Evolutionary conservation across 35 echinoderm and acorn worm genomes (phyloP).

Genomic region (Ophioderma brevispina): DNA sequence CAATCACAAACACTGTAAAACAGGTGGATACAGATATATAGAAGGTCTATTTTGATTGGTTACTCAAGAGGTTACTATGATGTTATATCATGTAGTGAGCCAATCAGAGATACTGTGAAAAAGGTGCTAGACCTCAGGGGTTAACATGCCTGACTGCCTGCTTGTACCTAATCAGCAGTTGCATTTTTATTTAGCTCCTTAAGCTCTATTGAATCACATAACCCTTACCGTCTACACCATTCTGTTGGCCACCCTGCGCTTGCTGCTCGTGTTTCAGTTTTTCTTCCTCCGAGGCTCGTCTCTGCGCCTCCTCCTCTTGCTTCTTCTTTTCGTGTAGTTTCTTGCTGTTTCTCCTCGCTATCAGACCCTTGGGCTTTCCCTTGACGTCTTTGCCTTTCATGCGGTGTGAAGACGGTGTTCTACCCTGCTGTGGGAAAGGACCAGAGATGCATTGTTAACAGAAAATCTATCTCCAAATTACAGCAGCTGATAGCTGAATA

Average conservation of each 20-base stretch:
- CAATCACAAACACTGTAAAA: too few relatives aligned
- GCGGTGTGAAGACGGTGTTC: not conserved
- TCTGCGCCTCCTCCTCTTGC: constrained; percentile 64
- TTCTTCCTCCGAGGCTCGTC: constrained; percentile 66
- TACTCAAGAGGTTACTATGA: too few relatives aligned
- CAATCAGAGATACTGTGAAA: too few relatives aligned
- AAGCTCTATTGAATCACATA: too few relatives aligned
- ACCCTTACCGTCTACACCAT: not conserved
- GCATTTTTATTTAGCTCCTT: too few relatives aligned
- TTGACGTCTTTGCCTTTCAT: constrained; percentile 51
- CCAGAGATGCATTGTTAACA: not conserved
- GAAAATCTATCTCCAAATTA: not conserved
- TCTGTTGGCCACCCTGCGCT: not conserved
- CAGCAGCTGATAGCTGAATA: not conserved
- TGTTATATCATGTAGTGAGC: too few relatives aligned
- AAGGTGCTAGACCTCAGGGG: too few relatives aligned
- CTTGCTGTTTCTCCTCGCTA: not conserved
- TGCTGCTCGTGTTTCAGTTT: constrained; percentile 56
- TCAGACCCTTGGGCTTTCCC: constrained; percentile 38
- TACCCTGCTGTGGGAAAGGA: not conserved
- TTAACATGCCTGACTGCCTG: too few relatives aligned
- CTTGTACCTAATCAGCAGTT: too few relatives aligned
- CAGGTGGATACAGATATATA: too few relatives aligned
- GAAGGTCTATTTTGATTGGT: too few relatives aligned
- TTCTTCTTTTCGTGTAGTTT: constrained; percentile 38